A percentile compares a stretch with the other conserved stretches of the same genome.
phyloP scores from a whole-genome alignment of 2,888 invertebrate species.

The Pterobdella sp. region DNA sequence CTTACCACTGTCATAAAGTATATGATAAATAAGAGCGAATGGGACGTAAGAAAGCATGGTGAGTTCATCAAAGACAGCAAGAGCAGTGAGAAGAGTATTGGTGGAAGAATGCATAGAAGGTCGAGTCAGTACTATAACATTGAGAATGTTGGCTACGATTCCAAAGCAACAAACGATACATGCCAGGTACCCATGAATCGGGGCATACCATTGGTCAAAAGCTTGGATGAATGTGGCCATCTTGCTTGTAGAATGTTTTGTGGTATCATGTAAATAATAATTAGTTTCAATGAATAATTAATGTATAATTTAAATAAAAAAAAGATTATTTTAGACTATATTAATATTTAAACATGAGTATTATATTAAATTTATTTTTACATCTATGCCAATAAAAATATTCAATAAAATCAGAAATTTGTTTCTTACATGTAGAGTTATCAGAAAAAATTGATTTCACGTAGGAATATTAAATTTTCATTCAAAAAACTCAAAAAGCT shows the following conservation, averaged over 20 bases:
- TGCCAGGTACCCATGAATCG: constrained; percentile 72
- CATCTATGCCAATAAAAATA: no score
- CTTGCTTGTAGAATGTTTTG: not conserved
- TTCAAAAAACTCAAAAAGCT: no score
- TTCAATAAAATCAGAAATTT: no score
- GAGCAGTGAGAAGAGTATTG: constrained; percentile 67
- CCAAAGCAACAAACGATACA: constrained; percentile 78
- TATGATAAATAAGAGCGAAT: constrained; percentile 65
- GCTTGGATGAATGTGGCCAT: constrained; percentile 12
- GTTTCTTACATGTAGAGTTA: no score
- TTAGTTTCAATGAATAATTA: no score
- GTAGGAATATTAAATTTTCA: no score
- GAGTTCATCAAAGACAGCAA: constrained; percentile 81
- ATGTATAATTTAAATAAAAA: no score
- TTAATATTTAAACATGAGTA: no score
- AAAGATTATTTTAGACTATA: no score
- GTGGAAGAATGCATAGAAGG: constrained; percentile 78
- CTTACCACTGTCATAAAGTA: constrained; percentile 41
- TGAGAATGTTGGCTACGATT: constrained; percentile 75
- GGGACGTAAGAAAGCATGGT: constrained; percentile 85
- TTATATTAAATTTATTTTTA: no score
- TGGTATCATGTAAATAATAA: no score
- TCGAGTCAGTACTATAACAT: constrained; percentile 72
- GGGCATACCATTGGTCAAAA: constrained; percentile 34
- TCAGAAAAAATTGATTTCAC: no score